Conservation (phyloP, 2,797 vertebrate genomes). For the Gadopsis marmoratus region DNA sequence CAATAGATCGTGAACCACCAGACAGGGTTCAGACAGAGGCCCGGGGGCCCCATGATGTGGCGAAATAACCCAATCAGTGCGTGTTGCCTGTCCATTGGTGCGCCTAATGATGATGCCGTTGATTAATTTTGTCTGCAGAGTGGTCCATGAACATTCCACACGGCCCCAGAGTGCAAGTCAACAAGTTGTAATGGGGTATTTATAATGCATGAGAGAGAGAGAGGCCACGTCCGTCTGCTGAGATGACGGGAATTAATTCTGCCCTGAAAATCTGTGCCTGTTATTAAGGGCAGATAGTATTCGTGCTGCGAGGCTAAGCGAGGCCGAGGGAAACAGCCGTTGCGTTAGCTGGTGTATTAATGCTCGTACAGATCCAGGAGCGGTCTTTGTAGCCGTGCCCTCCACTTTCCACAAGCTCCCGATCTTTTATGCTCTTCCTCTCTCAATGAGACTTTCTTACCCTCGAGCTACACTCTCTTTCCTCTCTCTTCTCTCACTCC, state of each 20-base stretch:
- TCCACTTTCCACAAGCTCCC: constrained; percentile 40
- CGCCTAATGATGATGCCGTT: constrained; percentile 64
- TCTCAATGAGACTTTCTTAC: constrained; percentile 34
- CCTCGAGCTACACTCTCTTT: constrained; percentile 56
- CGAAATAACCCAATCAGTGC: constrained; percentile 68
- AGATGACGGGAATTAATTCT: constrained; percentile 34
- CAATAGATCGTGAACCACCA: constrained; percentile 25
- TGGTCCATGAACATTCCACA: constrained; percentile 56
- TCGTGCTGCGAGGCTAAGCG: constrained; percentile 17
- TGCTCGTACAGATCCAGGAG: constrained; percentile 52
- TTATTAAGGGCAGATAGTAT: constrained; percentile 52
- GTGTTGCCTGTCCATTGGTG: constrained; percentile 30
- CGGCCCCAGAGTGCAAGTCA: constrained; percentile 59
- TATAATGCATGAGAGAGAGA: constrained; percentile 66
- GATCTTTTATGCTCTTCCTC: constrained; percentile 47
- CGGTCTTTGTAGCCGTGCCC: constrained; percentile 57
- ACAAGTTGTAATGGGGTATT: constrained; percentile 74
- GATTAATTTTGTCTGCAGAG: constrained; percentile 69
- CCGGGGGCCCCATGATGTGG: constrained; percentile 45
- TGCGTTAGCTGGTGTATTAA: constrained; percentile 63
- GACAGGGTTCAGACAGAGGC: constrained; percentile 52
- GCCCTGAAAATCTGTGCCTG: constrained; percentile 61
- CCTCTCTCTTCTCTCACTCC: constrained; percentile 18
- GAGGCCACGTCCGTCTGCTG: constrained; percentile 37
- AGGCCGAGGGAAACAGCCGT: constrained; percentile 10